These are phyloP conservation scores for Hydraecia micacea DNA, from an alignment of 2,888 invertebrate genomes.

Conservation along the genomic window DNA sequence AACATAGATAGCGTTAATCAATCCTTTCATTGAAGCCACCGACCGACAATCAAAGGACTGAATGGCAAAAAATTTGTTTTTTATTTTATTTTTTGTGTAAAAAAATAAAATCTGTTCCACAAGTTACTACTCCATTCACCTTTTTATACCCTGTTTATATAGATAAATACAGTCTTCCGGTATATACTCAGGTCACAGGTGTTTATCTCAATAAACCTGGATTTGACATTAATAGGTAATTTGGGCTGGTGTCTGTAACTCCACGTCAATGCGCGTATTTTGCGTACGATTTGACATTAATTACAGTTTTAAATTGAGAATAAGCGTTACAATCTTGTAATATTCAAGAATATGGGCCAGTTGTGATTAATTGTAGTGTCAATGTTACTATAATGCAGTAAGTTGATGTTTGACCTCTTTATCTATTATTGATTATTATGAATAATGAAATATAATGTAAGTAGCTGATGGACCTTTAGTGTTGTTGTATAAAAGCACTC, in stretches of 20 bases:
- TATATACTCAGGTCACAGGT: background rate
- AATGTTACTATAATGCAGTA: slow-evolving; percentile 26
- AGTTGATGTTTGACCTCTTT: slow-evolving; percentile 46
- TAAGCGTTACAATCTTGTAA: background rate
- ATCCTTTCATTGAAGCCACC: no score
- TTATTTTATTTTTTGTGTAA: no score
- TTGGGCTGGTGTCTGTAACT: no score
- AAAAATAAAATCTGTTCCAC: no score
- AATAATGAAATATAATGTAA: slow-evolving; percentile 13
- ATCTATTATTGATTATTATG: slow-evolving; percentile 32
- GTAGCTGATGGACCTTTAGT: background rate
- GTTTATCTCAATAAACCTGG: background rate
- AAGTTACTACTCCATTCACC: no score
- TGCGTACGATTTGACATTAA: no score
- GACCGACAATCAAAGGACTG: no score
- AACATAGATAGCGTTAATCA: no score
- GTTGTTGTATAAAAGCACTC: background rate
- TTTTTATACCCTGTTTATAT: no score
- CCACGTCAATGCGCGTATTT: no score
- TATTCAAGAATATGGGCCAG: background rate
- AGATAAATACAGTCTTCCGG: no score
- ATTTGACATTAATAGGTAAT: background rate
- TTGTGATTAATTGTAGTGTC: slow-evolving; percentile 19
- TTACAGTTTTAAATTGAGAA: background rate
- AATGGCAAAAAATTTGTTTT: no score